phyloP scores from a whole-genome alignment of 2,888 invertebrate genomes.

The Agrilus biguttatus region DNA sequence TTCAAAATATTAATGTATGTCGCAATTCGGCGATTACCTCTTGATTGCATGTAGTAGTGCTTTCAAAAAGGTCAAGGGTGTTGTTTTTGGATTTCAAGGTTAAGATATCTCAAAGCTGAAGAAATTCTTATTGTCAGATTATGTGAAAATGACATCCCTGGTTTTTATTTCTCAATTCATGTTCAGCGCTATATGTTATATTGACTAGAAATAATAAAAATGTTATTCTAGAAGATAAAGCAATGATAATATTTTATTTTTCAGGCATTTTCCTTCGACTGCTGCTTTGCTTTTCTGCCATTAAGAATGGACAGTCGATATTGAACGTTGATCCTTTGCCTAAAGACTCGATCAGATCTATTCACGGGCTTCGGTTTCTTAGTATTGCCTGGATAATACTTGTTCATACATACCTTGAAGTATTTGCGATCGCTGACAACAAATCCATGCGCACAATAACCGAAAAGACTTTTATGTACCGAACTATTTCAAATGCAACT shows the following conservation, averaged over 20 bases:
- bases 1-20: too few species aligned
- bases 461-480: slow-evolving; percentile 64
- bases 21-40: too few species aligned
- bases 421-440: slow-evolving; percentile 64
- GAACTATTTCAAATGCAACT: slow-evolving; percentile 71
- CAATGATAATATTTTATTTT: slow-evolving; percentile 13
- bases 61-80: too few species aligned
- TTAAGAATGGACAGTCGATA: slow-evolving; percentile 61
- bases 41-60: too few species aligned
- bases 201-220: too few species aligned
- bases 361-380: slow-evolving; percentile 64
- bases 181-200: too few species aligned
- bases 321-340: slow-evolving; percentile 51
- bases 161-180: too few species aligned
- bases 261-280: slow-evolving; percentile 45
- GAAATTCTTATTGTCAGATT: too few species aligned
- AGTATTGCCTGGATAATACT: slow-evolving; percentile 72
- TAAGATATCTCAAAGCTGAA: too few species aligned
- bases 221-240: not conserved
- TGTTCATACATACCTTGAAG: slow-evolving; percentile 71
- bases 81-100: too few species aligned
- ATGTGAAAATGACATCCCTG: too few species aligned
- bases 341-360: slow-evolving; percentile 55
- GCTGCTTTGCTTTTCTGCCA: slow-evolving; percentile 59
- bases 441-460: slow-evolving; percentile 57